A percentile compares a stretch with the other conserved stretches of the same genome.
Evolutionary conservation across 1,140 invertebrate genomes (phyloP).

Genomic region (Babylonia areolata): DNA sequence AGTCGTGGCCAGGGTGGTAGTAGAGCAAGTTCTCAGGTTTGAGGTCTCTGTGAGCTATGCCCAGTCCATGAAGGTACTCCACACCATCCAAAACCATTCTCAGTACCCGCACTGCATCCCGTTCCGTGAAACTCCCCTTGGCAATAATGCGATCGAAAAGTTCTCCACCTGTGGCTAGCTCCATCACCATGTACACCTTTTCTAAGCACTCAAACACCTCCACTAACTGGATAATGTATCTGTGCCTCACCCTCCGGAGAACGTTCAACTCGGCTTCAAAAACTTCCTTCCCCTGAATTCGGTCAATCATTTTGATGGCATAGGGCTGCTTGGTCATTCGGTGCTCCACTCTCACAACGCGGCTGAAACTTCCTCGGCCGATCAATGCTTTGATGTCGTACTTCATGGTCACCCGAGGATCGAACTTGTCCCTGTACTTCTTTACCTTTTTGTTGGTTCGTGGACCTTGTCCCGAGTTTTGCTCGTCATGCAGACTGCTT

Average conservation of each 20-base stretch:
- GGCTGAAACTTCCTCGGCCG: constrained; percentile 78
- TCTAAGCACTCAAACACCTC: constrained; percentile 93
- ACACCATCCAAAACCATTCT: constrained; percentile 92
- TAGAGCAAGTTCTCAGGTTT: constrained; percentile 98
- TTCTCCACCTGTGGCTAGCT: constrained; percentile 96
- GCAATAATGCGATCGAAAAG: constrained; percentile 97
- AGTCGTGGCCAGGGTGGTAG: constrained; percentile 77
- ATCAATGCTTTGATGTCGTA: constrained; percentile 80
- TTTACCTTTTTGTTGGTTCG: constrained; percentile 69
- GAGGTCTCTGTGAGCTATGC: constrained; percentile 97
- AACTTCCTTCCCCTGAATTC: constrained; percentile 76
- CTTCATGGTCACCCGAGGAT: constrained; percentile 78
- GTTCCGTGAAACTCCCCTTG: constrained; percentile 95
- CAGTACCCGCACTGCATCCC: constrained; percentile 93
- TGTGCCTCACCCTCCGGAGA: constrained; percentile 82
- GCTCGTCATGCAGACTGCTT: constrained; percentile 8
- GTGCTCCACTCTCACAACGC: constrained; percentile 79
- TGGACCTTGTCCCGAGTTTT: constrained; percentile 52
- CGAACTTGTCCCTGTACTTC: constrained; percentile 75
- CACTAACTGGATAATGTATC: constrained; percentile 94
- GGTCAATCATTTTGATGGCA: constrained; percentile 80
- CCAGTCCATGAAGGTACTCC: constrained; percentile 93
- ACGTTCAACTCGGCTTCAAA: constrained; percentile 79
- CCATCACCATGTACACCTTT: constrained; percentile 96
- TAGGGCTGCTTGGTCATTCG: constrained; percentile 78